Evolutionary conservation across 2,113 vertebrate genomes (phyloP).

Genomic region (Blennius ocellaris): DNA sequence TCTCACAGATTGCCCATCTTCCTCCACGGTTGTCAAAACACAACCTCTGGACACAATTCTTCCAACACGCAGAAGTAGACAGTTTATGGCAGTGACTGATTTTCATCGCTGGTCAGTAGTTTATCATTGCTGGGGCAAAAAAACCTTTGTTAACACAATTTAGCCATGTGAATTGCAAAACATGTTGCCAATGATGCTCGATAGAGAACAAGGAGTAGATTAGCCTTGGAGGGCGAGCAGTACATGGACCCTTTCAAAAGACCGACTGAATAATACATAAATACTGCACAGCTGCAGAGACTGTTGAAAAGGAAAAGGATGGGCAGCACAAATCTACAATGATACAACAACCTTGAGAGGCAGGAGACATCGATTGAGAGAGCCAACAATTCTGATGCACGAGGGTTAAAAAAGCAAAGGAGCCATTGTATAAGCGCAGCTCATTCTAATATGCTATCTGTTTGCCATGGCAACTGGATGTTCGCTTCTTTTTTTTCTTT

Average conservation of each 20-base stretch:
- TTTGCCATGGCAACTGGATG: conserved; percentile 68
- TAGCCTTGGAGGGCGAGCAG: conserved; percentile 46
- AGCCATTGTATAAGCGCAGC: conserved; percentile 39
- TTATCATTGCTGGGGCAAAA: conserved; percentile 67
- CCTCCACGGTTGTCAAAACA: conserved; percentile 43
- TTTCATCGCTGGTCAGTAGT: conserved; percentile 76
- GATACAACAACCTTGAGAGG: conserved; percentile 66
- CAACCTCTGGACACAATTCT: conserved; percentile 41
- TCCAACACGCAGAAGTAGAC: conserved; percentile 63
- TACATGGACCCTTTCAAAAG: conserved; percentile 53
- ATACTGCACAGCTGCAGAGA: conserved; percentile 39
- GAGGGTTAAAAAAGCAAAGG: conserved; percentile 45
- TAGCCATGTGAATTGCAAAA: conserved; percentile 72
- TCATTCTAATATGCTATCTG: conserved; percentile 42
- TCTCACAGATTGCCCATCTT: conserved; percentile 57
- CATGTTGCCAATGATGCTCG: conserved; percentile 42
- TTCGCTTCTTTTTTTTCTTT: conserved; percentile 16
- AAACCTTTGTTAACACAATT: conserved; percentile 73
- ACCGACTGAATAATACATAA: conserved; percentile 64
- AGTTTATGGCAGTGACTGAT: conserved; percentile 76
- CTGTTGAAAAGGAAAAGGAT: conserved; percentile 41
- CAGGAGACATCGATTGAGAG: conserved; percentile 35
- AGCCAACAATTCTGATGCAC: conserved; percentile 50
- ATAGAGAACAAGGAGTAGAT: conserved; percentile 62
- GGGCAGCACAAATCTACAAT: conserved; percentile 34